Conservation (phyloP, 2,113 vertebrate genomes). For the Epinephelus moara region DNA sequence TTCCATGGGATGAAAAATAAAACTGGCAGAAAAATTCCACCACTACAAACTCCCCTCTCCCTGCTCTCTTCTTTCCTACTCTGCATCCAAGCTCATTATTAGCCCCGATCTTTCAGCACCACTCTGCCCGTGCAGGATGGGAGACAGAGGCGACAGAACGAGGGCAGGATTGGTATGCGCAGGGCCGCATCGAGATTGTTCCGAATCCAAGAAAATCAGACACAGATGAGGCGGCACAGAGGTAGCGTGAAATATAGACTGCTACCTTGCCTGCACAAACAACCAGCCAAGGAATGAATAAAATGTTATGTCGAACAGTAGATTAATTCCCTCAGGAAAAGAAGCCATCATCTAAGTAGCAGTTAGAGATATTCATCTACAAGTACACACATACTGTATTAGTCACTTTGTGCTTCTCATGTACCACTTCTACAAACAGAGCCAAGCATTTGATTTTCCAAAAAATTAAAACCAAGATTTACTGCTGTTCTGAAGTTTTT, state of each 20-base stretch:
- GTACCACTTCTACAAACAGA: not conserved
- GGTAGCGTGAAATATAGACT: not conserved
- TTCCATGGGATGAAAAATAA: slow-evolving; percentile 52
- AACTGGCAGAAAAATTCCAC: slow-evolving; percentile 43
- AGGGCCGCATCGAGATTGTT: not conserved
- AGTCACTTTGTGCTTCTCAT: not conserved
- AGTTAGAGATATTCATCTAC: not conserved
- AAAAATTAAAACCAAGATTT: not conserved
- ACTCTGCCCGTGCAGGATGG: slow-evolving; percentile 54
- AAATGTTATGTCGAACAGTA: not conserved
- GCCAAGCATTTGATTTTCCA: not conserved
- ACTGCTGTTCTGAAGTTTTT: not conserved
- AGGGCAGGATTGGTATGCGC: slow-evolving; percentile 58
- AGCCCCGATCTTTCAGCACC: slow-evolving; percentile 70
- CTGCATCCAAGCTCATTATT: slow-evolving; percentile 39
- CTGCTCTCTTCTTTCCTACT: slow-evolving; percentile 28
- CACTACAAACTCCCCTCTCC: not conserved
- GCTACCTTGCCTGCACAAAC: not conserved
- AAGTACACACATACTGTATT: not conserved
- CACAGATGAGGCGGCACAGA: not conserved
- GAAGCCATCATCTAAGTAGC: not conserved
- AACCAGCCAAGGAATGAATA: not conserved
- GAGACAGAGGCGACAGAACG: slow-evolving; percentile 72
- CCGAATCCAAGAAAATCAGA: slow-evolving; percentile 19
- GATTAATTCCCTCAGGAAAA: slow-evolving; percentile 6